Percentiles rank a stretch among this genome's conserved stretches.
Conservation (phyloP, 2,888 invertebrate species). For the Clepsis dumicolana region DNA sequence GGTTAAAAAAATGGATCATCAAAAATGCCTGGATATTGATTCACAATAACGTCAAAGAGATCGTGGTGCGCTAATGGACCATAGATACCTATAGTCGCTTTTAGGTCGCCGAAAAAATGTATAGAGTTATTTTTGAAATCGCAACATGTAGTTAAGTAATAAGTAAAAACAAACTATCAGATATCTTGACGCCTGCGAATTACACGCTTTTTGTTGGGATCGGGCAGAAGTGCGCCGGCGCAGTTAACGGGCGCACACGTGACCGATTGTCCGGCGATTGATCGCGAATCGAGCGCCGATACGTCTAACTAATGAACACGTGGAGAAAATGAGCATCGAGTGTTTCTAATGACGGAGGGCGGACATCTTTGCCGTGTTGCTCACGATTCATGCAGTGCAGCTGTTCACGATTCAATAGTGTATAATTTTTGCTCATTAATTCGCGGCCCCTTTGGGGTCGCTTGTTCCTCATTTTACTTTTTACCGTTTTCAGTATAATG, state of each 20-base stretch:
- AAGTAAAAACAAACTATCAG: conserved; percentile 53
- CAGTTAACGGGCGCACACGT: conserved; percentile 58
- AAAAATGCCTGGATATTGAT: conserved; percentile 35
- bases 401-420: conserved; percentile 27
- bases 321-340: conserved; percentile 45
- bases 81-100: conserved; percentile 13
- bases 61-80: conserved; percentile 18
- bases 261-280: conserved; percentile 63
- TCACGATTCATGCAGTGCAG: conserved; percentile 35
- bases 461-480: not conserved
- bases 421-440: conserved; percentile 14
- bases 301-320: conserved; percentile 42
- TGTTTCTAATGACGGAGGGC: conserved; percentile 44
- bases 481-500: not conserved
- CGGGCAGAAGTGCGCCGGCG: conserved; percentile 48
- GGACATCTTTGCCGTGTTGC: conserved; percentile 22
- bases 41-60: conserved; percentile 26
- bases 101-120: conserved; percentile 17
- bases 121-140: conserved; percentile 46
- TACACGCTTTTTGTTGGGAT: conserved; percentile 47
- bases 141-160: conserved; percentile 41
- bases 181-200: conserved; percentile 49
- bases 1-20: conserved; percentile 43
- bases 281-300: conserved; percentile 61
- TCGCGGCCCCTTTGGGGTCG: not conserved